phyloP scores from a whole-genome alignment of 2,113 vertebrate genomes.

The Sisor rabdophorus region DNA sequence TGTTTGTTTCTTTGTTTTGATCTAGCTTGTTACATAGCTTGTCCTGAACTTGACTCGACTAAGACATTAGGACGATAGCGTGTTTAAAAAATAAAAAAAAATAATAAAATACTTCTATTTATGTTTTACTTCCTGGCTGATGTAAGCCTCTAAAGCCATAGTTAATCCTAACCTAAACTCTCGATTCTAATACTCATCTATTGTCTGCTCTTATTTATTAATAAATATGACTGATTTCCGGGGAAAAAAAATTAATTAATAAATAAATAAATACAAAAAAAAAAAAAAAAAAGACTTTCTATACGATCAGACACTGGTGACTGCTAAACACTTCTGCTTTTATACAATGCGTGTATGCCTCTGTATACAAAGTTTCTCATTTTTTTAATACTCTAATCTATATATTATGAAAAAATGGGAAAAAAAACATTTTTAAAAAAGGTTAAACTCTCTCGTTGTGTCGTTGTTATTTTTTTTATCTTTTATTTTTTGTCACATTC shows the following conservation, averaged over 20 bases:
- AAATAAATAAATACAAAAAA: no score
- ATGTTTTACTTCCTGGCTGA: slow-evolving; percentile 40
- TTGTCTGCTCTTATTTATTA: slow-evolving; percentile 67
- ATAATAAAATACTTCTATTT: slow-evolving; percentile 33
- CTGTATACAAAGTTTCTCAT: slow-evolving; percentile 57
- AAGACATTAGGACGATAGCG: slow-evolving; percentile 43
- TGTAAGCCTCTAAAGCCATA: slow-evolving; percentile 55
- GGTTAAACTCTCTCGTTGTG: slow-evolving; percentile 46
- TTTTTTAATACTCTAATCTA: slow-evolving; percentile 53
- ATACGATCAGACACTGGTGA: slow-evolving; percentile 64
- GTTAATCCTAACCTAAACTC: slow-evolving; percentile 39
- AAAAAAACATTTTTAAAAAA: slow-evolving; percentile 53
- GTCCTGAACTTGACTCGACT: slow-evolving; percentile 39
- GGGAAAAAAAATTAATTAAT: no score
- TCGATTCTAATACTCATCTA: slow-evolving; percentile 48
- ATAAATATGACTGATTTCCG: slow-evolving; percentile 60
- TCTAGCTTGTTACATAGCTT: slow-evolving; percentile 49
- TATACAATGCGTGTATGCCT: slow-evolving; percentile 62
- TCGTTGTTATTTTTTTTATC: slow-evolving; percentile 47
- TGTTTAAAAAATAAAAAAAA: no score
- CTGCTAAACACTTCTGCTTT: slow-evolving; percentile 68
- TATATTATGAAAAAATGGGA: slow-evolving; percentile 47
- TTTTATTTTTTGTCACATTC: slow-evolving; percentile 47
- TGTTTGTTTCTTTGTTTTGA: slow-evolving; percentile 7
- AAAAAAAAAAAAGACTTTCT: slow-evolving; percentile 63